phyloP scores from a whole-genome alignment of 2,797 vertebrate genomes.

The Pseudocheirus occidentalis region DNA sequence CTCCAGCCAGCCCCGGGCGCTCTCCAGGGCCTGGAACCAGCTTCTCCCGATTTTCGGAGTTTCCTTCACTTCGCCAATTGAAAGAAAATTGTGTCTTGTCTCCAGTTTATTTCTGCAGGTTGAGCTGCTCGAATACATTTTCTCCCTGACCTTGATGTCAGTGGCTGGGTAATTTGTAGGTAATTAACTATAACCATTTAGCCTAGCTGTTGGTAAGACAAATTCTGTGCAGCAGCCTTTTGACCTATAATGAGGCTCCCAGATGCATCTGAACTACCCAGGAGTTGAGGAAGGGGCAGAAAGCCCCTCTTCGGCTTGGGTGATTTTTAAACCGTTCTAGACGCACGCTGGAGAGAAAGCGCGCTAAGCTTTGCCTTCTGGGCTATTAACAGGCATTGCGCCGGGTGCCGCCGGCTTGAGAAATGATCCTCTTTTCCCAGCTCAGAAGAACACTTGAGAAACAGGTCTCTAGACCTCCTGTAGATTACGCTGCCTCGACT shows the following conservation, averaged over 20 bases:
- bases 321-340: neutral
- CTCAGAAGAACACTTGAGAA: neutral
- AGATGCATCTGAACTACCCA: neutral
- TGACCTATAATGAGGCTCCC: neutral
- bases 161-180: neutral
- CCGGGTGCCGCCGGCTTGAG: fast-evolving
- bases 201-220: fast-evolving
- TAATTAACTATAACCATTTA: neutral
- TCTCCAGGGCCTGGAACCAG: neutral
- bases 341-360: neutral
- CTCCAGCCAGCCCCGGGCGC: neutral
- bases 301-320: neutral
- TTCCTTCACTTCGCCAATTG: neutral
- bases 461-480: neutral
- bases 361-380: neutral
- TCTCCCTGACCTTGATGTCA: neutral
- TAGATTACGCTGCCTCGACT: neutral
- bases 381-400: neutral
- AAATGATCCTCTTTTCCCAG: neutral
- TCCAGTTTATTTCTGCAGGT: neutral
- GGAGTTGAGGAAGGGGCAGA: neutral
- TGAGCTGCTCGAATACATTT: neutral
- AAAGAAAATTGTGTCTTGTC: neutral
- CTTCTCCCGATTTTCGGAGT: neutral
- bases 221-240: fast-evolving